Evolutionary conservation across 2,113 vertebrate genomes (phyloP).

Genomic region (Grallaria varia): DNA sequence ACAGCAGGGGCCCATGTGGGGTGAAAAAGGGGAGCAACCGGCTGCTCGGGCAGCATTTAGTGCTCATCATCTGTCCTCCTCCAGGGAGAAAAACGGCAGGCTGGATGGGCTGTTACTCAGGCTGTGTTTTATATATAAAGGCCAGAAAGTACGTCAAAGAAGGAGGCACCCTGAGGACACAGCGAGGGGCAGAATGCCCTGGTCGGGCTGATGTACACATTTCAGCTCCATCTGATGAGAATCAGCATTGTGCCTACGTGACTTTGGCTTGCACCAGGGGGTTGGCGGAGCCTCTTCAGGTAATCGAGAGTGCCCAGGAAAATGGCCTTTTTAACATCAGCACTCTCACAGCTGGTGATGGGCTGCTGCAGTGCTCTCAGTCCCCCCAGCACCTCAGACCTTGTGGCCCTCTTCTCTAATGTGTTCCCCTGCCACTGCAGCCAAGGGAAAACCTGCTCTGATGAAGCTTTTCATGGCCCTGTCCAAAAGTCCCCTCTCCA

Average conservation of each 20-base stretch:
- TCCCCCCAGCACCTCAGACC: not conserved
- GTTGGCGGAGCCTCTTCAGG: not conserved
- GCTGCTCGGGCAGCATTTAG: not conserved
- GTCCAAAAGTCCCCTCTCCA: not conserved
- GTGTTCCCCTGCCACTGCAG: not conserved
- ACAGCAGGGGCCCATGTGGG: not conserved
- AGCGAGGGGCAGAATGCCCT: not conserved
- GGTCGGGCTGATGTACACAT: not conserved
- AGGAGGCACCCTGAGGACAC: not conserved
- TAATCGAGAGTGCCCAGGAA: not conserved
- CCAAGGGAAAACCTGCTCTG: not conserved
- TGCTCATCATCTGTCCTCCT: not conserved
- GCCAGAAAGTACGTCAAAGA: not conserved
- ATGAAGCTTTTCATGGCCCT: not conserved
- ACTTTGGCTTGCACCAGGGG: not conserved
- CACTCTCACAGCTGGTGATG: not conserved
- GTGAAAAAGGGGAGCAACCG: not conserved
- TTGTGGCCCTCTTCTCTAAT: not conserved
- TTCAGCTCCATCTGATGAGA: not conserved
- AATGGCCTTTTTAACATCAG: not conserved
- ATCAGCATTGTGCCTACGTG: not conserved
- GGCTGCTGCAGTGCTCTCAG: not conserved
- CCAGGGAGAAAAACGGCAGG: not conserved
- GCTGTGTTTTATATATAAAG: not conserved
- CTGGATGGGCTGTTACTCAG: not conserved